A percentile compares a stretch with the other conserved stretches of the same genome.
Conservation (phyloP, 2,888 invertebrate species). For the Ennomos erosarius region DNA sequence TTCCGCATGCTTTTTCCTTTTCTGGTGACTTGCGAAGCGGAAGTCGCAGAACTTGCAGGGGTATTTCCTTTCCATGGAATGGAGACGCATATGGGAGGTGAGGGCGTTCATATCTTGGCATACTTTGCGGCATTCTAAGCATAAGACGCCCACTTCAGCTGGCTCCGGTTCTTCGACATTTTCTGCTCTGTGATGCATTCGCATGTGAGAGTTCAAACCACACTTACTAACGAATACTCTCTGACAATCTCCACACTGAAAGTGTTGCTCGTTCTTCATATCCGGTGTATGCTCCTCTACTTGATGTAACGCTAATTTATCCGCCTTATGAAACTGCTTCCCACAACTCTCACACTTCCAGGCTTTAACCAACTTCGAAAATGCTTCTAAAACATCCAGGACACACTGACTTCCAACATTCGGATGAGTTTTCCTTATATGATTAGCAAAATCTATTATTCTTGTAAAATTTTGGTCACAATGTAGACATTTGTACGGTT, state of each 20-base stretch:
- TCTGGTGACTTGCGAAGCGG: constrained; percentile 73
- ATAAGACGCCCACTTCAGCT: constrained; percentile 67
- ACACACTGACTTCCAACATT: constrained; percentile 72
- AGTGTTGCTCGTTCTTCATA: constrained; percentile 63
- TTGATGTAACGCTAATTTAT: constrained; percentile 74
- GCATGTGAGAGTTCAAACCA: constrained; percentile 70
- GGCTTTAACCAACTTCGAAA: constrained; percentile 72
- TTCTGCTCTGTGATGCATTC: constrained; percentile 69
- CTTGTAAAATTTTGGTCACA: constrained; percentile 68
- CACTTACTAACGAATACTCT: constrained; percentile 74
- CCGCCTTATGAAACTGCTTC: constrained; percentile 73
- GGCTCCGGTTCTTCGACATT: constrained; percentile 56
- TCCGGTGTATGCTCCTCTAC: constrained; percentile 72
- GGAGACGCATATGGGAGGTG: constrained; percentile 73
- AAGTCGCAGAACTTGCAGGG: constrained; percentile 80
- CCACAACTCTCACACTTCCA: constrained; percentile 81
- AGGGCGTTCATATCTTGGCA: constrained; percentile 72
- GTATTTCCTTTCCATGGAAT: constrained; percentile 72
- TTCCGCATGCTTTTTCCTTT: constrained; percentile 69
- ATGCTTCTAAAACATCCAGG: constrained; percentile 73
- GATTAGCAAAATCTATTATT: constrained; percentile 73
- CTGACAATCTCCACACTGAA: constrained; percentile 73
- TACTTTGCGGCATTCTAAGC: constrained; percentile 75
- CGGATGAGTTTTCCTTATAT: constrained; percentile 70
- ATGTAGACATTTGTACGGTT: constrained; percentile 68